Evolutionary conservation across 1,140 invertebrate genomes (phyloP), one percentile per base, ranked within the genome.

Genomic region (Pseudoatta argentina): DNA sequence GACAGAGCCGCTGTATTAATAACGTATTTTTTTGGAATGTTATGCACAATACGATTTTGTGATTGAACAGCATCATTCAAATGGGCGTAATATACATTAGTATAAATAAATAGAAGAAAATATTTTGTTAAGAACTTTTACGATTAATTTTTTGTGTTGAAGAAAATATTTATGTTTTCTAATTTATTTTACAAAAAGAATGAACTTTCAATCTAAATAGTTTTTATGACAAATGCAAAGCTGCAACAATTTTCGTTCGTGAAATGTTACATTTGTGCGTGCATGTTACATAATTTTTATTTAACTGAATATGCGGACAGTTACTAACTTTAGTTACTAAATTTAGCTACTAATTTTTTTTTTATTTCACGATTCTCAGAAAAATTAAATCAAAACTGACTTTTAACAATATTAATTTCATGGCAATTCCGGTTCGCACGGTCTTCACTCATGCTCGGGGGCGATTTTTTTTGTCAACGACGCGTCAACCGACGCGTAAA

Each of bases 401-500:
- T 63, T 53, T 59, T 30, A 2, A 44, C 21, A 48, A 51, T 51
- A 64, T 83, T 83, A 83, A 83, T 82, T 73, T 82, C 63, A 30
- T 61, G 77, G 44, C 48, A 69, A 79, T 81, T 69, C 69, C 57
- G 55, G 39, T 83, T 79, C 67, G 24, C 78, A 82, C 67, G 79
- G 67, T 82, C 55, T 73, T 55, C 53, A 44, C 24, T 53, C 57
- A 48, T 59, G 34, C 14, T 3, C 27, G 27, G 64, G 67, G 64
- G 39, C 0, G 48, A 73, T 34, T 55, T 67, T 73, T 72, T 82
- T 67, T 72, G 30, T 39, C 66, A 72, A 72, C n/a, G 69, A 27
- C 51, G 69, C 72, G 27, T n/a, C 39, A 85, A 77, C 85, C 86
- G 81, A 82, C 61, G 59, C 64, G 75, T 59, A 34, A 85, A 90